A percentile compares a stretch with the other conserved stretches of the same genome.
Evolutionary conservation across 2,888 invertebrate species (phyloP).

Genomic region (Drosophila nigricruria): DNA sequence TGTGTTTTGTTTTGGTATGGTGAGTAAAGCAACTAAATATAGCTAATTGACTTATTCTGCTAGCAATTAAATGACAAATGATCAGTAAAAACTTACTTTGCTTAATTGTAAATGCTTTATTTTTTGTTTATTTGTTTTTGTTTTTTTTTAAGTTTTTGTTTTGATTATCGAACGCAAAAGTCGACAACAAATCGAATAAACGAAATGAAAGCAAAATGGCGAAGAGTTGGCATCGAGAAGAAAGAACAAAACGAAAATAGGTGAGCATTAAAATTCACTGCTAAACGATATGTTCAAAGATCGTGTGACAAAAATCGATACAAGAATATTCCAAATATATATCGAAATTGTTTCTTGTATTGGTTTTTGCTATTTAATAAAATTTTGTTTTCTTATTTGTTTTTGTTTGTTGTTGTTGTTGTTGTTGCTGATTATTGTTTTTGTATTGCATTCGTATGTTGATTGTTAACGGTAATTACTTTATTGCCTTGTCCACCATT

Average conservation of each 20-base stretch:
- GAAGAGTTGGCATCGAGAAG: slow-evolving; percentile 59
- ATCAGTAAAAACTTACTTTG: slow-evolving; percentile 68
- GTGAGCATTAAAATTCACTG: slow-evolving; percentile 54
- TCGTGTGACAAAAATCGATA: slow-evolving; percentile 40
- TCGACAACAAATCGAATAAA: slow-evolving; percentile 57
- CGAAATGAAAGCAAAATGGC: slow-evolving; percentile 66
- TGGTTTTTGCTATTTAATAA: slow-evolving; percentile 30
- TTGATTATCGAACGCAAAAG: slow-evolving; percentile 58
- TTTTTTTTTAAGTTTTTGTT: neutral
- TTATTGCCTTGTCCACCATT: slow-evolving; percentile 86
- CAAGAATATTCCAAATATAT: slow-evolving; percentile 31
- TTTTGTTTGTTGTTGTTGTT: slow-evolving; percentile 11
- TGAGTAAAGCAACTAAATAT: slow-evolving; percentile 53
- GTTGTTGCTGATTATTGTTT: slow-evolving; percentile 16
- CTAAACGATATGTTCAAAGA: slow-evolving; percentile 16
- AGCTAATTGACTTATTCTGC: slow-evolving; percentile 12
- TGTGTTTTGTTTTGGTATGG: neutral
- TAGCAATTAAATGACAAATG: slow-evolving; percentile 61
- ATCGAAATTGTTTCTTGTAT: slow-evolving; percentile 34
- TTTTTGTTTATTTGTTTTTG: neutral
- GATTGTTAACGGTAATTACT: slow-evolving; percentile 82
- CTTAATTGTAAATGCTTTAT: slow-evolving; percentile 77
- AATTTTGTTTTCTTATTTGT: slow-evolving; percentile 1
- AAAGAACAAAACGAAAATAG: slow-evolving; percentile 56
- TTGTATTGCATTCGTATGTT: slow-evolving; percentile 31